These are phyloP conservation scores for Brachyptera risi DNA, from an alignment of 2,888 invertebrate species.

Conservation along the genomic window DNA sequence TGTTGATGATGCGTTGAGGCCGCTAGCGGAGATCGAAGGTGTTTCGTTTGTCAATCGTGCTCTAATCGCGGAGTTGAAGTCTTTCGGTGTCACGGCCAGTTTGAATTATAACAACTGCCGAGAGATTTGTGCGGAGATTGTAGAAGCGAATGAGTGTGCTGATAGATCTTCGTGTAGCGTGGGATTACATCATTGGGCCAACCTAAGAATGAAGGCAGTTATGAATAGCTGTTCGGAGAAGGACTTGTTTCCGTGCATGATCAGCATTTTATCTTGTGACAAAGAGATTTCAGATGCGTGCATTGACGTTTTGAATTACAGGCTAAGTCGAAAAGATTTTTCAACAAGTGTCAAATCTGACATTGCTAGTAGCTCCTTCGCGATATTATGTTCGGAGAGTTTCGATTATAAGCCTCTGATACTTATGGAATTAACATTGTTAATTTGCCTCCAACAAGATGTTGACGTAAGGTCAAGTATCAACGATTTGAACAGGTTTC, in stretches of 20 bases:
- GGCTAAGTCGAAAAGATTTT: neutral
- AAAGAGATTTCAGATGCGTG: neutral
- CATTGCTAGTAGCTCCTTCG: neutral
- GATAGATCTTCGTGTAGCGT: neutral
- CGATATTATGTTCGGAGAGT: neutral
- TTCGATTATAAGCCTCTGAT: neutral
- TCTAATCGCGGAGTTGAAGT: neutral
- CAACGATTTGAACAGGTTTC: slow-evolving; percentile 1
- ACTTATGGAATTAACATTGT: slow-evolving; percentile 1
- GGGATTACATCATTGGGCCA: slow-evolving; percentile 11
- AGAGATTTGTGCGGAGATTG: neutral
- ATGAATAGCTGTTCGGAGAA: neutral
- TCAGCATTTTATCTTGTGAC: neutral
- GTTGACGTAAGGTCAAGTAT: neutral
- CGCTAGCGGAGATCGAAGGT: too few relatives aligned
- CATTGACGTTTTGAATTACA: neutral
- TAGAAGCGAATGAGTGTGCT: neutral
- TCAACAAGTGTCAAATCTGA: neutral
- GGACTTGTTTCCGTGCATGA: slow-evolving; percentile 2
- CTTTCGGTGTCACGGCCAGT: neutral
- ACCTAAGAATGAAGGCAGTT: neutral
- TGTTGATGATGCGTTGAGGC: too few relatives aligned
- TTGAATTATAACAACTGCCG: neutral
- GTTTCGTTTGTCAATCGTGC: neutral
- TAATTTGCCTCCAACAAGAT: neutral